Base-by-base conservation (phyloP, 1,140 invertebrate species). In the Neodiprion virginianus region DNA sequence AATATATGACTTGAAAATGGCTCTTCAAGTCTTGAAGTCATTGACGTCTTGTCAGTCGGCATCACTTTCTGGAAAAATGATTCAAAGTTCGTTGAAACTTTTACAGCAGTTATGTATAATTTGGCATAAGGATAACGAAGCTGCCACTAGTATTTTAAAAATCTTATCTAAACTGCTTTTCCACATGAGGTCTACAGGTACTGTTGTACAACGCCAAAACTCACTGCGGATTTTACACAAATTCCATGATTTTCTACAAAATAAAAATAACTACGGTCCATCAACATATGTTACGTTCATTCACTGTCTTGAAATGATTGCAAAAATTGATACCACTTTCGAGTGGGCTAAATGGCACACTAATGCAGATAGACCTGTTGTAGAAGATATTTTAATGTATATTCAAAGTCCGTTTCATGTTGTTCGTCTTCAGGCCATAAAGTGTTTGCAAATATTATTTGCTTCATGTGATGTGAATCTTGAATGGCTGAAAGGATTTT, bases 351-450 rank as follows among this genome's bases (percentile, higher is more conserved):
- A 8, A 23, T 80, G 72, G 4, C 69, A 75, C 72, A n/a, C 76
- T 14, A 72, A 77, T 80, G 28, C 72, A 40, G 12, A 72, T 72
- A 73, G 48, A 1, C 48, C 72, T 7, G 49, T 85, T 28, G 66
- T 86, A 7, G 72, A 84, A 50, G 77, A 79, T 12, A 70, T 89
- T 5, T 79, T 86, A 50, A 78, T 76, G 69, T 89, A 85, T 75
- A 69, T 89, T 11, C 79, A 71, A 0, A 86, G 77, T 78, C 76
- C 83, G 47, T 88, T 83, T 67, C 85, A 85, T 77, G 74, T 85
- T 11, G 84, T 90, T 2, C 81, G 88, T 21, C 80, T 88, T 47
- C 79, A 86, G 76, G 81, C 84, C 5, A 77, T 89, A 1, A 82
- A 80, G 70, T 82, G 82, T 72, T n/a, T 84, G 28, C 65, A 87